Conservation (phyloP, 2,888 invertebrate species). For the Spisula subtruncata region DNA sequence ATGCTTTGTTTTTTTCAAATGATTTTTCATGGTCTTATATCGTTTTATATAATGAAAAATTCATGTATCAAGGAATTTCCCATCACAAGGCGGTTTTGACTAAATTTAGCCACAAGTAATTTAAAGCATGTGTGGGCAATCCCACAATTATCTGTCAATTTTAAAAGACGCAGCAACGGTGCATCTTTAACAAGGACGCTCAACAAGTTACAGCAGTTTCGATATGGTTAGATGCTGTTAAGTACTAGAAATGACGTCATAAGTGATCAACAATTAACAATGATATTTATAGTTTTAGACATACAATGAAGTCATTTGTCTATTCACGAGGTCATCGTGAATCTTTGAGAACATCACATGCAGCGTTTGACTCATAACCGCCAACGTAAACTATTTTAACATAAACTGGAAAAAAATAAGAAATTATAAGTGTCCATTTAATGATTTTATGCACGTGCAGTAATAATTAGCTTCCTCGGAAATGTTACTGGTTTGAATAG, state of each 20-base stretch:
- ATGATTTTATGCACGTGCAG: no score
- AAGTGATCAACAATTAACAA: slow-evolving; percentile 15
- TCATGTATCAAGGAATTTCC: not conserved
- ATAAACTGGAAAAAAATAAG: not conserved
- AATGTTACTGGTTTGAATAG: no score
- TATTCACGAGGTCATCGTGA: not conserved
- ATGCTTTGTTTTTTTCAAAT: not conserved
- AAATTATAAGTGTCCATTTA: no score
- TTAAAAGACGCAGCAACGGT: not conserved
- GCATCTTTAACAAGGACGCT: not conserved
- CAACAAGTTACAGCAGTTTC: not conserved
- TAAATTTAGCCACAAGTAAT: not conserved
- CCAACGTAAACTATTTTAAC: not conserved
- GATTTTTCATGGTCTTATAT: not conserved
- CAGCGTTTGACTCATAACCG: not conserved
- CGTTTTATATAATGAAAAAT: not conserved
- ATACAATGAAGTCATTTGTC: not conserved
- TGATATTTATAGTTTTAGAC: not conserved
- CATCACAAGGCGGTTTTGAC: not conserved
- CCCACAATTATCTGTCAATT: not conserved
- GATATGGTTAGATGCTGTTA: not conserved
- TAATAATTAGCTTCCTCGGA: no score
- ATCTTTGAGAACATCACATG: not conserved
- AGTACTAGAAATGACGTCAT: not conserved
- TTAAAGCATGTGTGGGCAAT: not conserved